A percentile compares a stretch with the other conserved stretches of the same genome.
phyloP scores from a whole-genome alignment of 2,888 invertebrate species.

The Cheilosia variabilis region DNA sequence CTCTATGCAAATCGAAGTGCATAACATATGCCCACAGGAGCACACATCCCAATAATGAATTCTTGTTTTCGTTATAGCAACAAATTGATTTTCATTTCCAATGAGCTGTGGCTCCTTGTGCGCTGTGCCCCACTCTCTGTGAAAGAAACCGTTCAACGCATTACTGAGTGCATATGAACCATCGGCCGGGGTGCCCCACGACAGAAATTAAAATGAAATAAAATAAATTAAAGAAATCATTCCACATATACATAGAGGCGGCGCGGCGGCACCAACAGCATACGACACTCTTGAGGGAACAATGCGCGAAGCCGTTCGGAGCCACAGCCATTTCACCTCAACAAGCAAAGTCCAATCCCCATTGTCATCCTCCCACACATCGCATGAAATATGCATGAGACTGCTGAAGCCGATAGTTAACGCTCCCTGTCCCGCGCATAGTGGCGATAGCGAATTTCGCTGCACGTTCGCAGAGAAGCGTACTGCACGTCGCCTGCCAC shows the following conservation, averaged over 20 bases:
- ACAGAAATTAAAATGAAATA: conserved; percentile 60
- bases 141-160: conserved; percentile 49
- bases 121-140: not conserved
- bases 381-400: conserved; percentile 73
- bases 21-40: conserved; percentile 49
- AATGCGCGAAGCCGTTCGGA: conserved; percentile 55
- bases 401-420: conserved; percentile 55
- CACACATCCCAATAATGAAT: conserved; percentile 52
- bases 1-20: conserved; percentile 68
- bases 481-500: conserved; percentile 55
- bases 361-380: conserved; percentile 70
- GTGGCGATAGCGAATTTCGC: conserved; percentile 24
- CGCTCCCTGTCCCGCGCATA: conserved; percentile 33
- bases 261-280: not conserved
- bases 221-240: conserved; percentile 72
- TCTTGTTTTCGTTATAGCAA: conserved; percentile 62
- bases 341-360: conserved; percentile 22
- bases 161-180: conserved; percentile 7
- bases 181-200: conserved; percentile 17
- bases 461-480: conserved; percentile 35
- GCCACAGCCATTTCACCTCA: conserved; percentile 65
- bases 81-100: conserved; percentile 74
- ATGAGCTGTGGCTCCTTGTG: conserved; percentile 35
- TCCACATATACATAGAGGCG: conserved; percentile 19
- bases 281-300: conserved; percentile 36